phyloP scores from a whole-genome alignment of 2,797 vertebrate genomes.

The Ibycter americanus region DNA sequence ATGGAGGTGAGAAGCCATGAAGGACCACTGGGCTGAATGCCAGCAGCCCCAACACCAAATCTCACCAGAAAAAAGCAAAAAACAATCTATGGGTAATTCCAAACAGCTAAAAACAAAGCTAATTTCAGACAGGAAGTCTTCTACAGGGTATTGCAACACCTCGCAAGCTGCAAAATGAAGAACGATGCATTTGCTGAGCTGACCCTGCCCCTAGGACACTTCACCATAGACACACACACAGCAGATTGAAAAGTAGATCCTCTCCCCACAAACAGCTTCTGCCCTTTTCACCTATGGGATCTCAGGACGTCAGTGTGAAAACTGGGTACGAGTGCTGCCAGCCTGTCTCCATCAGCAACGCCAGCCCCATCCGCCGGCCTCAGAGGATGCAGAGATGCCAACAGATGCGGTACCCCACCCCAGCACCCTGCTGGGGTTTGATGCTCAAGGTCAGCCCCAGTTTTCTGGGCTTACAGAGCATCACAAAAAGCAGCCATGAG shows the following conservation, averaged over 20 bases:
- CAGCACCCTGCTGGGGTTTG: not conserved
- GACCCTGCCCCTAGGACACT: not conserved
- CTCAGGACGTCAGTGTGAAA: not conserved
- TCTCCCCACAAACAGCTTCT: not conserved
- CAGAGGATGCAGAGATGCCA: not conserved
- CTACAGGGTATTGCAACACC: not conserved
- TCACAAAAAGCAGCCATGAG: not conserved
- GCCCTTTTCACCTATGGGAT: fast-evolving
- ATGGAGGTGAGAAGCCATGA: not conserved
- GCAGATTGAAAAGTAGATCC: not conserved
- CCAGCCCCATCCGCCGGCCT: fast-evolving
- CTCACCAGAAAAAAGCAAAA: not conserved
- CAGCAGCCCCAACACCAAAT: not conserved
- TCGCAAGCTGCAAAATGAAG: not conserved
- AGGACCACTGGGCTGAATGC: not conserved
- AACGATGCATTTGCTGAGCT: not conserved
- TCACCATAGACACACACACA: not conserved
- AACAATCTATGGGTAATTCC: fast-evolving
- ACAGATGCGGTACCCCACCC: fast-evolving
- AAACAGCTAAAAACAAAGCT: not conserved
- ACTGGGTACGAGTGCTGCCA: not conserved
- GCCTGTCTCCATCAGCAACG: fast-evolving
- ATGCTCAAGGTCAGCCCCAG: not conserved
- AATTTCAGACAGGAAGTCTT: not conserved
- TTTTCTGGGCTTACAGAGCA: not conserved